Base-by-base conservation (phyloP, 1,140 invertebrate species). In the Hypsibius dujardini region DNA sequence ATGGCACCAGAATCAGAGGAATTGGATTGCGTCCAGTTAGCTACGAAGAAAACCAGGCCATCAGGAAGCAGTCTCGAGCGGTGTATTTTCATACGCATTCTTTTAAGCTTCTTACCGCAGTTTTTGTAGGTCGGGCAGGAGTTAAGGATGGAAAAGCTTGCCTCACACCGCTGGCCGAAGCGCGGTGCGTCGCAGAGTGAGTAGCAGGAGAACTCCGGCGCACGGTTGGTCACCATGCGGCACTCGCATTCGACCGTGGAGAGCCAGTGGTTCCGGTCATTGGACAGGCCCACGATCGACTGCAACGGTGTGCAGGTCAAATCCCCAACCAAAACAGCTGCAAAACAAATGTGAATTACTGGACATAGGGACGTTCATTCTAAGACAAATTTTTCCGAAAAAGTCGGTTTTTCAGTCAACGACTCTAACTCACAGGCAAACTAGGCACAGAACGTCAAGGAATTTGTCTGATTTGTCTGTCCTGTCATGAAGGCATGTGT, bases 161-260 rank as follows among this genome's bases (percentile, higher is more conserved):
- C 50, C 7, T 7, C 7, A 56, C 50, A 56, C 50, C 50, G 50
- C 50, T 56, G 50, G 50, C n/a, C n/a, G 7, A 56, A 56, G 7
- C n/a, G 7, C 7, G 50, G 50, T 56, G 7, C 50, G n/a, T 56
- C 50, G 50, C 50, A 56, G 7, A 56, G 50, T n/a, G 50, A 56
- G 50, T 56, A 56, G 50, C 50, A 56, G 50, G 7, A 56, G 50
- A 7, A 56, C n/a, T 56, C 50, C 50, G n/a, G 50, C 50, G 50
- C 50, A n/a, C n/a, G 7, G 50, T 56, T 56, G n/a, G n/a, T n/a
- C n/a, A n/a, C n/a, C n/a, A n/a, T 7, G 7, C 50, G 50, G 50
- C 50, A 56, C 50, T 56, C 50, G 50, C 50, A 56, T 56, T 56
- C 50, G 7, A 56, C 50, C n/a, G 50, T 56, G 50, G 50, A 56